Base-by-base conservation (phyloP, 2,797 vertebrate genomes). In the Sebastes melanostomus region DNA sequence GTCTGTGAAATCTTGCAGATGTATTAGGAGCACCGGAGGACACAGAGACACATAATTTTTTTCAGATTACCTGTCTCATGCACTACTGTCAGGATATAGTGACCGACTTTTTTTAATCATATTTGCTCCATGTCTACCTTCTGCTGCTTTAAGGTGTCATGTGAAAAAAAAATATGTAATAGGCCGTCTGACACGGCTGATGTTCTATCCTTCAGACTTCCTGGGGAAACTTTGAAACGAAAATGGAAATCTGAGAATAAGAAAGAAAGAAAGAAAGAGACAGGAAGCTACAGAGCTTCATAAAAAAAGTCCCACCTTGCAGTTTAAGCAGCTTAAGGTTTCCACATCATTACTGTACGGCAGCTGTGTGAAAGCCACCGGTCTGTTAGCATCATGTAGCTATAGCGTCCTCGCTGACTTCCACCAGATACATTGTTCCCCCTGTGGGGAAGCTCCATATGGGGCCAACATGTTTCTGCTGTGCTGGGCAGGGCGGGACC, bases 361-460 rank as follows among this genome's bases (percentile, higher is more conserved):
- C 8, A 60, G 52, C 71, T 18, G 54, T 59, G 22, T 67, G 36
- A 75, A 75, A 76, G 52, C 58, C 59, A 59, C 34, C 6, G 18
- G 29, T 77, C 56, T 89, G 34, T 32, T 78, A 84, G 73, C 75
- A 42, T 62, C 74, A 75, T 73, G 36, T n/a, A 61, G 68, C 72
- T 34, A 77, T 38, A 38, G 71, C 73, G 65, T 85, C 75, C 54
- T 36, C 11, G 2, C 72, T 63, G 77, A 78, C 72, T 78, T 78
- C 79, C 66, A 73, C 72, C 80, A 62, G 75, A 89, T 87, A 63
- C 20, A 36, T 78, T 55, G 16, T 46, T 86, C 62, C 55, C 80
- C 80, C 85, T 32, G 68, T 82, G 80, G 84, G 22, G 72, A 66
- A 32, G 80, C 88, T 90, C 89, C 90, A 86, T 88, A 86, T 86